Percentiles rank a stretch among this genome's conserved stretches.
These are phyloP conservation scores for Entomyzon cyanotis DNA, from an alignment of 2,113 vertebrate species.

Conservation along the genomic window DNA sequence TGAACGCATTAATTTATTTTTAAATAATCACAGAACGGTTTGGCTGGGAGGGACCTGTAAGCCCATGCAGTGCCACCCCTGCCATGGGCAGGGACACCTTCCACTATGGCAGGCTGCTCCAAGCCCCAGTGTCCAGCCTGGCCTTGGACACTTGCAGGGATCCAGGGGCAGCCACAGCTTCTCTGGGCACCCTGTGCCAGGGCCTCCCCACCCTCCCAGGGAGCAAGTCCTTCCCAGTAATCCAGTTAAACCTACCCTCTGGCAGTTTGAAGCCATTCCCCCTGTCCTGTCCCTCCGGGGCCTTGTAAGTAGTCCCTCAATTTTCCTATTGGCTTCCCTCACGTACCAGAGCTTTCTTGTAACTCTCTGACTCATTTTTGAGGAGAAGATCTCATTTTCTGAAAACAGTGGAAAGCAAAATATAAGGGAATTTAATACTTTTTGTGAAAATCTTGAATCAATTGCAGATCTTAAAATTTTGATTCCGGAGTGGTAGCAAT, in stretches of 20 bases:
- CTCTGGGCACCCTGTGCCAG: not conserved
- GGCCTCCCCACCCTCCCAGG: not conserved
- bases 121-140: fast-evolving
- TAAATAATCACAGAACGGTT: not conserved
- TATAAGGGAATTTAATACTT: not conserved
- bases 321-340: not conserved
- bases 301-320: not conserved
- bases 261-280: not conserved
- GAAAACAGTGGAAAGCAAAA: not conserved
- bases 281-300: not conserved
- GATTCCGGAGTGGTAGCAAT: not conserved
- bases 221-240: fast-evolving
- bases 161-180: not conserved
- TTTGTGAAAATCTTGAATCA: not conserved
- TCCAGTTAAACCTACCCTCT: not conserved
- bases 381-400: not conserved
- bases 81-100: not conserved
- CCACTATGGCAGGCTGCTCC: fast-evolving
- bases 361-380: not conserved
- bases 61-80: not conserved
- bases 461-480: not conserved
- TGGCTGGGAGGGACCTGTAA: not conserved
- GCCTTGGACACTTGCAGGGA: not conserved
- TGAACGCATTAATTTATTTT: not conserved
- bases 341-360: fast-evolving